Evolutionary conservation across 2,797 vertebrate genomes (phyloP).

Genomic region (Dendrocincla fuliginosa): DNA sequence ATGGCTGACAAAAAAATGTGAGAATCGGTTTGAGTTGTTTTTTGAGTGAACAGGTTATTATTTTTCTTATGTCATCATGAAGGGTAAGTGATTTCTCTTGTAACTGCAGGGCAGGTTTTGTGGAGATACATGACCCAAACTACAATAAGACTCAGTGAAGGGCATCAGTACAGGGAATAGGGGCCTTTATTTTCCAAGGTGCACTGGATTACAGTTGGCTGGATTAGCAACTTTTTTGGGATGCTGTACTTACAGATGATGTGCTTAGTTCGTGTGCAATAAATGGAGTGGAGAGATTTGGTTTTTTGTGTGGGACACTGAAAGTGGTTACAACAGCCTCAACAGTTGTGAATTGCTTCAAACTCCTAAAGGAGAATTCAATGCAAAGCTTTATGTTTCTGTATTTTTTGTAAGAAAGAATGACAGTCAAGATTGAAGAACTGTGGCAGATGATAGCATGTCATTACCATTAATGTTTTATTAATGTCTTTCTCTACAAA

Average conservation of each 20-base stretch:
- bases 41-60: neutral
- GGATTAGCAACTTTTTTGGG: neutral
- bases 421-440: neutral
- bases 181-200: neutral
- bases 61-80: conserved; percentile 21
- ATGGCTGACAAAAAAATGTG: neutral
- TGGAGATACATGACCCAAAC: conserved; percentile 38
- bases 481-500: neutral
- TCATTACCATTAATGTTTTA: neutral
- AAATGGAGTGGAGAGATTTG: neutral
- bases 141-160: conserved; percentile 10
- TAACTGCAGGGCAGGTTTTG: conserved; percentile 43
- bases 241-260: neutral
- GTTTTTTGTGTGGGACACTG: neutral
- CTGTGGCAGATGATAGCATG: neutral
- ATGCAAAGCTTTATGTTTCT: neutral
- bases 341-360: neutral
- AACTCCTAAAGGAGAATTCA: neutral
- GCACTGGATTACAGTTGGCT: neutral
- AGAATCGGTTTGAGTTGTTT: conserved; percentile 1
- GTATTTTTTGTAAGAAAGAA: neutral
- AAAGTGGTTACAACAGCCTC: neutral
- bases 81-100: conserved; percentile 37
- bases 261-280: neutral
- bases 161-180: neutral